Base-by-base conservation (phyloP, 2,797 vertebrate genomes). In the Paratrypauchen microcephalus region DNA sequence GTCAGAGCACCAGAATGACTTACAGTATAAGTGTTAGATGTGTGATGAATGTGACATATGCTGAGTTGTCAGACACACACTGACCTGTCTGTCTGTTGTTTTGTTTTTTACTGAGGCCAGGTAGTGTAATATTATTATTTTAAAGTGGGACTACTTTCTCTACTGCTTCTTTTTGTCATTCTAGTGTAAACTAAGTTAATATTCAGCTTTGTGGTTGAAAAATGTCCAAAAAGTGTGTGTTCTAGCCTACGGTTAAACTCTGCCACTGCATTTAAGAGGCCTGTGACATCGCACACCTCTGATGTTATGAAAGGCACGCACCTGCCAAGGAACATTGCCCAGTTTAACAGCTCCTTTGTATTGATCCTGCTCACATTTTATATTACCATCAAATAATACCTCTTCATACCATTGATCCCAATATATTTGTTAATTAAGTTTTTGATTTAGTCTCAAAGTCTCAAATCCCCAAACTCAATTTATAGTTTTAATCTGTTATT, bases 1-100 rank as follows among this genome's bases (percentile, higher is more conserved):
- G 69, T 54, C 75, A 66, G 68, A 80, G 72, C 65, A 62, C 58
- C 52, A 39, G 71, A 75, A 68, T 81, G 75, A 83, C 75, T 80
- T 87, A n/a, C n/a, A n/a, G n/a, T n/a, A 68, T 73, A 79, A 75
- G 67, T 73, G 66, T 65, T 78, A 60, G 76, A 83, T 71, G 73
- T 73, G 41, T 77, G 82, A 82, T 77, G 61, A 80, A 85, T 84
- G 74, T 62, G 71, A 72, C 84, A 74, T 68, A 71, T 1, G 26
- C 68, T 61, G 68, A 45, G 58, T 66, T 78, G 82, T 79, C 76
- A 82, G 78, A 87, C 80, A 78, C 73, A 70, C 58, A 71, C 58
- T 56, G 28, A 36, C 18, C 65, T 73, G 68, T 12, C 64, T 75
- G 62, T 50, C 71, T 81, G 11, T 41, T 32, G 5, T 45, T 30